Evolutionary conservation across 2,888 invertebrate species (phyloP).

Genomic region (Heliconius aoede): DNA sequence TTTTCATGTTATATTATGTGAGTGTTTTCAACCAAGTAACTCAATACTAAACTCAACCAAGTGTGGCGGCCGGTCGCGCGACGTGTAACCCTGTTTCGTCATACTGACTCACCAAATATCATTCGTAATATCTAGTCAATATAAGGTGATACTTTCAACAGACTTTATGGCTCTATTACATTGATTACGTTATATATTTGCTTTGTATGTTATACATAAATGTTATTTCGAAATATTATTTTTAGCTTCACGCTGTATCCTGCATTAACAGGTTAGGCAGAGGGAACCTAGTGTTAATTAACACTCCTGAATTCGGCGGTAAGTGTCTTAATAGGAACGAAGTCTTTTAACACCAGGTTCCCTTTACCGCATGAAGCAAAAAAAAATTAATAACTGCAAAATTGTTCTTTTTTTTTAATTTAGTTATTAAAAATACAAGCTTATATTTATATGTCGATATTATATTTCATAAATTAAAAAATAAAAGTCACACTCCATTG

Average conservation of each 20-base stretch:
- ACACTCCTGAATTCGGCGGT: too few relatives aligned
- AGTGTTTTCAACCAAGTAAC: slow-evolving; percentile 1
- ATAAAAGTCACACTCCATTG: too few relatives aligned
- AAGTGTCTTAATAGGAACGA: too few relatives aligned
- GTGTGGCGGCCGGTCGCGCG: neutral
- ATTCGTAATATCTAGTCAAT: slow-evolving; percentile 30
- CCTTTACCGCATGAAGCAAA: too few relatives aligned
- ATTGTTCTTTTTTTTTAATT: too few relatives aligned
- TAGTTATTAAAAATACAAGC: too few relatives aligned
- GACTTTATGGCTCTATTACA: slow-evolving; percentile 44
- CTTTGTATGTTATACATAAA: neutral
- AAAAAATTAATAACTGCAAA: too few relatives aligned
- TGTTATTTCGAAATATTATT: neutral
- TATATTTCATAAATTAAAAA: too few relatives aligned
- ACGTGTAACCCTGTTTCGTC: slow-evolving; percentile 26
- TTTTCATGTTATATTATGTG: neutral
- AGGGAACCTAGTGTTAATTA: too few relatives aligned
- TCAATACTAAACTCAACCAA: slow-evolving; percentile 12
- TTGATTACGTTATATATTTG: slow-evolving; percentile 38
- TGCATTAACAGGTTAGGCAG: too few relatives aligned
- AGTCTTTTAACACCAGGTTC: too few relatives aligned
- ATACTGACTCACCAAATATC: slow-evolving; percentile 37
- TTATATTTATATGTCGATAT: too few relatives aligned
- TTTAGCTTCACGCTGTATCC: neutral
- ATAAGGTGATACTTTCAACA: slow-evolving; percentile 43